Percentiles rank a stretch among this genome's conserved stretches.
phyloP scores from a whole-genome alignment of 2,888 invertebrate genomes.

The Byasa hedistus region DNA sequence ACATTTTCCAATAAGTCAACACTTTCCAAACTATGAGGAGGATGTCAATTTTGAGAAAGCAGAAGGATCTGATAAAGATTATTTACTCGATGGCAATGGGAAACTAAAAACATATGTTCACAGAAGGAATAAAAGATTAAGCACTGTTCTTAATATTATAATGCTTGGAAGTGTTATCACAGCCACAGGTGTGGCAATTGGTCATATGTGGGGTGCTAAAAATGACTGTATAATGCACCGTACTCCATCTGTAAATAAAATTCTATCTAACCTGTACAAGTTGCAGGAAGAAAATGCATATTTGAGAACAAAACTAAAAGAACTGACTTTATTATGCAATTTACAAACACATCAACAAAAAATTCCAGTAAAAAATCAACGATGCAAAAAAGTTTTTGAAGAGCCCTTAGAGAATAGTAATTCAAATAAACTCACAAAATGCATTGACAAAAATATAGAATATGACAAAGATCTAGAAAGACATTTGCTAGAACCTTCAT shows the following conservation, averaged over 20 bases:
- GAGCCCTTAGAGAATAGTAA: constrained; percentile 60
- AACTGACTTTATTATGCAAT: constrained; percentile 53
- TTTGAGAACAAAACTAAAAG: constrained; percentile 65
- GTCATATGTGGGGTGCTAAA: constrained; percentile 75
- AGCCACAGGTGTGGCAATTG: constrained; percentile 73
- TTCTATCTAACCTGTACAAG: constrained; percentile 72
- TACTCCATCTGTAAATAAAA: constrained; percentile 68
- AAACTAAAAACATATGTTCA: constrained; percentile 75
- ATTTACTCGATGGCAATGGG: constrained; percentile 52
- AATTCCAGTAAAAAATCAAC: constrained; percentile 50
- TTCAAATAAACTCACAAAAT: constrained; percentile 55
- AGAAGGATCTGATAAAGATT: constrained; percentile 53
- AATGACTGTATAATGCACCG: constrained; percentile 64
- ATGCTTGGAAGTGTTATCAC: constrained; percentile 74
- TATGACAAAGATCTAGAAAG: constrained; percentile 41
- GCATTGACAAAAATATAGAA: constrained; percentile 52
- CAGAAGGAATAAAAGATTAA: constrained; percentile 69
- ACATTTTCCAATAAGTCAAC: constrained; percentile 44
- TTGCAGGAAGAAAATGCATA: constrained; percentile 74
- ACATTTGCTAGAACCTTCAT: constrained; percentile 44
- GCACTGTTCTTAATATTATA: constrained; percentile 70
- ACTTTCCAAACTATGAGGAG: constrained; percentile 35
- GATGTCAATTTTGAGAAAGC: constrained; percentile 45
- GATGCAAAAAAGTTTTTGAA: constrained; percentile 70
- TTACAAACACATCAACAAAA: constrained; percentile 51